A percentile compares a stretch with the other conserved stretches of the same genome.
phyloP scores from a whole-genome alignment of 2,113 vertebrate species.

The Cynopterus brachyotis region DNA sequence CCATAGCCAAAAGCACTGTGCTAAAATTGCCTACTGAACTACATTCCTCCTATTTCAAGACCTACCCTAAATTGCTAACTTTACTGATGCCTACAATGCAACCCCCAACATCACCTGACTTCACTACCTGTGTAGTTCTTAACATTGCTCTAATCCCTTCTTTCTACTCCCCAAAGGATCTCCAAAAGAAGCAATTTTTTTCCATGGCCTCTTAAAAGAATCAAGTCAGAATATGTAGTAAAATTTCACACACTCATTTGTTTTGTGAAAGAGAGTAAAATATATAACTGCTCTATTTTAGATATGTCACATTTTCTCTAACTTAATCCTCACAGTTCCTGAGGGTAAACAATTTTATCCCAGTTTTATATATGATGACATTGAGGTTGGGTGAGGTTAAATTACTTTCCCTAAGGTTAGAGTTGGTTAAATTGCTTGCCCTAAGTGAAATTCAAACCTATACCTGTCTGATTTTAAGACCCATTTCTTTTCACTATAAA shows the following conservation, averaged over 20 bases:
- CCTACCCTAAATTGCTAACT: neutral
- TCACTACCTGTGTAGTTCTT: neutral
- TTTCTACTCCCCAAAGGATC: neutral
- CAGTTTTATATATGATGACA: neutral
- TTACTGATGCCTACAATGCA: fast-evolving
- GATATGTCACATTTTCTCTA: neutral
- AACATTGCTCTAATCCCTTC: neutral
- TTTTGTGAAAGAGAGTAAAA: neutral
- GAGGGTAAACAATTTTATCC: neutral
- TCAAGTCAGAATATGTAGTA: neutral
- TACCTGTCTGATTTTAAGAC: neutral
- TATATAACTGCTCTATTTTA: neutral
- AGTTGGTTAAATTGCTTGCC: conserved; percentile 38
- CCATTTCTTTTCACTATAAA: neutral
- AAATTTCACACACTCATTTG: neutral
- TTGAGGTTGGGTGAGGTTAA: neutral
- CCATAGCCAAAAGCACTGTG: neutral
- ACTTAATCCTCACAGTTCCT: neutral
- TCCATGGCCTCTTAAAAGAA: neutral
- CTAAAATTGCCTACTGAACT: neutral
- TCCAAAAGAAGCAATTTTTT: neutral
- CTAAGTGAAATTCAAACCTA: neutral
- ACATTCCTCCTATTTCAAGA: neutral
- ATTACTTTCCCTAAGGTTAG: conserved; percentile 21
- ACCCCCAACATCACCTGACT: neutral